Conservation (phyloP, 2,797 vertebrate species). For the Hydrolagus colliei region DNA sequence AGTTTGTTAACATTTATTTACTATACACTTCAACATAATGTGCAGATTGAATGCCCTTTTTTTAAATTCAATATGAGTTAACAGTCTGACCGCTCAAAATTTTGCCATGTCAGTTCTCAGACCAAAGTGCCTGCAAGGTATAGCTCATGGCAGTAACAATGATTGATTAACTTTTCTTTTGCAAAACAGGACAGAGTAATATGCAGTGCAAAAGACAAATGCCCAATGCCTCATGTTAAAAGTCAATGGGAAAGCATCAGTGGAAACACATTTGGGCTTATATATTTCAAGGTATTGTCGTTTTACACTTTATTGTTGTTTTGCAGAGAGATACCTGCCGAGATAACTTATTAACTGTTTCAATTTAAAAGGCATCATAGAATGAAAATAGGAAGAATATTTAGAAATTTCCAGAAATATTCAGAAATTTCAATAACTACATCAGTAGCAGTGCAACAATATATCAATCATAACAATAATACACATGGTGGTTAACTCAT, state of each 20-base stretch:
- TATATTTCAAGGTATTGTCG: not conserved
- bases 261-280: slow-evolving; percentile 10
- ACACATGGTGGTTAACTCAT: not conserved
- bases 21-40: slow-evolving; percentile 23
- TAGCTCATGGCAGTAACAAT: not conserved
- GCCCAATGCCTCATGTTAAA: not conserved
- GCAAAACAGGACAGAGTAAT: not conserved
- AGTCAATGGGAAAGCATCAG: not conserved
- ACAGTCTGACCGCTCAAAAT: slow-evolving; percentile 21
- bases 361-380: not conserved
- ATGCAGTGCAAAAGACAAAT: slow-evolving; percentile 6
- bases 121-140: slow-evolving; percentile 8
- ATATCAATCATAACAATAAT: not conserved
- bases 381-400: not conserved
- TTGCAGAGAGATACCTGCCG: slow-evolving; percentile 3
- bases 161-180: not conserved
- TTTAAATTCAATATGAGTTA: not conserved
- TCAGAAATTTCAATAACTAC: not conserved
- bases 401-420: not conserved
- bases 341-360: not conserved
- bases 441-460: not conserved
- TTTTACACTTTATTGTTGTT: not conserved
- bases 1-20: slow-evolving; percentile 24
- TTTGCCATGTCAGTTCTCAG: not conserved
- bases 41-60: not conserved